Conservation (phyloP, 2,113 vertebrate species). For the Mobula hypostoma region DNA sequence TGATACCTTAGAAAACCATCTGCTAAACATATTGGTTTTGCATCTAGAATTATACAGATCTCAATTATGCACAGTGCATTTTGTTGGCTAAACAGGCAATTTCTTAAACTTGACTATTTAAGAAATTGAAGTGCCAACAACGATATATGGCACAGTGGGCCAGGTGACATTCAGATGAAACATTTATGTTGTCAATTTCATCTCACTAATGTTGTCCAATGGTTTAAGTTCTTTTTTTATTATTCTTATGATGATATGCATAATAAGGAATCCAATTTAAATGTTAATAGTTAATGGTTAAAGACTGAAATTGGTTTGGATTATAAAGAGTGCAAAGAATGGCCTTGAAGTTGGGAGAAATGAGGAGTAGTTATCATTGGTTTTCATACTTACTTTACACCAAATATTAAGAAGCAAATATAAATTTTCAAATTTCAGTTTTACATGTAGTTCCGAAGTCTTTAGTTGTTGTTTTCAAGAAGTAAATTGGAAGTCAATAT, state of each 20-base stretch:
- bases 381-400: not conserved
- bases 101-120: not conserved
- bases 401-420: not conserved
- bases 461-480: not conserved
- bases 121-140: not conserved
- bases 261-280: not conserved
- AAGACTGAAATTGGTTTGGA: not conserved
- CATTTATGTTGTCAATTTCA: not conserved
- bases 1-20: not conserved
- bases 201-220: not conserved
- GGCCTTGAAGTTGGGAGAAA: not conserved
- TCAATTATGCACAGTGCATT: not conserved
- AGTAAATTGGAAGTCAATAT: not conserved
- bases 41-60: not conserved
- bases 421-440: not conserved
- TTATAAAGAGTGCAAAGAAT: no score
- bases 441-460: not conserved
- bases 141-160: not conserved
- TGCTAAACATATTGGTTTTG: not conserved
- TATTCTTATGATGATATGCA: not conserved
- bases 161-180: not conserved
- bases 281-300: not conserved
- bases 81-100: not conserved
- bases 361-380: not conserved
- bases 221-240: not conserved